Evolutionary conservation across 2,888 invertebrate species (phyloP), one percentile per base, ranked within the genome.

Genomic region (Drosophila tripunctata): DNA sequence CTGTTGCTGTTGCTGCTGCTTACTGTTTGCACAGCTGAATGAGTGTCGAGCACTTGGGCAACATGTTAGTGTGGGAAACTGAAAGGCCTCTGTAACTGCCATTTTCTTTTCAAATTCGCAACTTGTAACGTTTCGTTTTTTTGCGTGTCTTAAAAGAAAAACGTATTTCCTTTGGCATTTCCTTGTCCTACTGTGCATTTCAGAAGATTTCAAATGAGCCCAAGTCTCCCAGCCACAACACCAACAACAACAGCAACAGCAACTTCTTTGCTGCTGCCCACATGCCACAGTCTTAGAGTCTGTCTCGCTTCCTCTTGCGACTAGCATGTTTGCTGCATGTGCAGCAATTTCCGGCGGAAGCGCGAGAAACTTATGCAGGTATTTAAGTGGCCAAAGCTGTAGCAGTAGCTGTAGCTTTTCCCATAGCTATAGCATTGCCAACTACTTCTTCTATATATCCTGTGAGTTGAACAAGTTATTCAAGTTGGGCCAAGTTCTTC

Each of bases 341-440:
- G 57, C 45, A 58, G 63, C 76, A 72, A 87, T 74, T 78, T 87
- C 87, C 87, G 85, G 65, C 76, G 83, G 83, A 85, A 81, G 85
- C 71, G 71, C 74, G 69, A 67, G 81, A 50, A 76, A 78, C 68
- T 85, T 81, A 67, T 52, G 52, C 82, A 78, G 87, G 87, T 81
- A 87, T 87, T 87, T 81, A 85, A 85, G 74, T 87, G 70, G 82
- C 65, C 51, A 47, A 14, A 22, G 36, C 47, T 43, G 17, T 14
- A 43, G 45, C 66, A n/a, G n/a, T n/a, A n/a, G n/a, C n/a, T n/a
- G n/a, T n/a, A n/a, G n/a, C n/a, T n/a, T n/a, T n/a, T n/a, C n/a
- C 65, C 51, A 50, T 17, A 19, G 35, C 45, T 41, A 12, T 10
- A 43, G 41, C 66, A 41, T 52, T 56, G 51, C 56, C 44, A 52